Conservation (phyloP, 2,888 invertebrate species). For the Cacoxenus indagator region DNA sequence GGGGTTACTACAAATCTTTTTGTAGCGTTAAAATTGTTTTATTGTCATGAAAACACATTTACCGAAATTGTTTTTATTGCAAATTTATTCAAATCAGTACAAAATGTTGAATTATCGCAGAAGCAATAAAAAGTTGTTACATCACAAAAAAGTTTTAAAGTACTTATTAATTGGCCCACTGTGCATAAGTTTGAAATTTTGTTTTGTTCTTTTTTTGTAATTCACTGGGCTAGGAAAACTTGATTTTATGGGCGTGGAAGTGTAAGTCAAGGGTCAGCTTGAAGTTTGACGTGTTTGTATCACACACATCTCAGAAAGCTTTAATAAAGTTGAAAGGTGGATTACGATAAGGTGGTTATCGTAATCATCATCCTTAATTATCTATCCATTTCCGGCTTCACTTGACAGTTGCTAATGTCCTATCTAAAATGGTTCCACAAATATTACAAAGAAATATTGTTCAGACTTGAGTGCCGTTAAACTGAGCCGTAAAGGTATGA, state of each 20-base stretch:
- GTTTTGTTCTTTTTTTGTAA: not conserved
- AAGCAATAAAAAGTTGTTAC: constrained; percentile 5
- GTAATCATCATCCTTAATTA: too few species aligned
- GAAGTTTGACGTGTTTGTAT: too few species aligned
- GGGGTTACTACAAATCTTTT: constrained; percentile 24
- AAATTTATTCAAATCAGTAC: constrained; percentile 59
- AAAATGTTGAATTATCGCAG: constrained; percentile 7
- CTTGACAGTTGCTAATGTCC: too few species aligned
- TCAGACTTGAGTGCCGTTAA: too few species aligned
- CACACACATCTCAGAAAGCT: too few species aligned
- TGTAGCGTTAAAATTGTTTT: constrained; percentile 57
- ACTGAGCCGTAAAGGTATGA: too few species aligned
- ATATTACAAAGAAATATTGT: too few species aligned
- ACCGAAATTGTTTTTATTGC: constrained; percentile 57
- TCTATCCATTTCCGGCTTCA: too few species aligned
- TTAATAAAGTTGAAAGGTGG: too few species aligned
- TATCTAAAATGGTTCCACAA: too few species aligned
- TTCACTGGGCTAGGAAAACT: not conserved
- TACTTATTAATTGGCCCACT: constrained; percentile 53
- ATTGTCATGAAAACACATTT: constrained; percentile 53
- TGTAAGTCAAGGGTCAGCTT: too few species aligned
- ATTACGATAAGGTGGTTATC: too few species aligned
- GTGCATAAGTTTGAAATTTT: constrained; percentile 28
- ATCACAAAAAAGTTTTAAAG: not conserved
- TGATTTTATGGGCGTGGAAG: not conserved